phyloP scores from a whole-genome alignment of 1,140 invertebrate genomes.

The Drosophila insularis region DNA sequence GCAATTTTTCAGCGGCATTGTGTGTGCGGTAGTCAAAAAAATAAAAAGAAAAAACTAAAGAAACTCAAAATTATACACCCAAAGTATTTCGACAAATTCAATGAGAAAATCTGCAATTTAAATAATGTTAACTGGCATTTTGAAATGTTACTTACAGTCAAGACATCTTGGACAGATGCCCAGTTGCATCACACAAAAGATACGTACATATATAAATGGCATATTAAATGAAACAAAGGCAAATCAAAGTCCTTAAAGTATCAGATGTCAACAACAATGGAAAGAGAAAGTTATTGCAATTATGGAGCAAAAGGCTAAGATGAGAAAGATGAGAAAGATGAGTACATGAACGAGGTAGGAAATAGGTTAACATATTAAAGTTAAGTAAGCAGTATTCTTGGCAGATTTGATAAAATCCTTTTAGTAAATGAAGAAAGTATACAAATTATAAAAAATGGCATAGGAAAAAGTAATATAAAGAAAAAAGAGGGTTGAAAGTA shows the following conservation, averaged over 20 bases:
- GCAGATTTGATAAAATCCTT: no score
- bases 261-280: not conserved
- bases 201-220: not conserved
- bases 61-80: constrained; percentile 63
- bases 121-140: constrained; percentile 75
- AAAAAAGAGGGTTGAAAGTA: no score
- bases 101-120: constrained; percentile 76
- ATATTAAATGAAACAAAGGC: not conserved
- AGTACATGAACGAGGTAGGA: no score
- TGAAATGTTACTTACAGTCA: constrained; percentile 54
- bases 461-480: no score
- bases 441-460: no score
- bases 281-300: not conserved
- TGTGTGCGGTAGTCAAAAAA: constrained; percentile 1
- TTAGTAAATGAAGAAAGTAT: no score
- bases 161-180: constrained; percentile 59
- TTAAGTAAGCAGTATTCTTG: no score
- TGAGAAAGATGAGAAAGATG: no score
- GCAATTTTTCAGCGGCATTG: constrained; percentile 60
- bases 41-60: constrained; percentile 21
- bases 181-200: constrained; percentile 53
- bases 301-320: not conserved
- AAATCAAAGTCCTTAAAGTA: not conserved
- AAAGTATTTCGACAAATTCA: constrained; percentile 73
- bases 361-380: no score